A percentile compares a stretch with the other conserved stretches of the same genome.
Evolutionary conservation across 2,888 invertebrate genomes (phyloP).

Genomic region (Mayetiola destructor): DNA sequence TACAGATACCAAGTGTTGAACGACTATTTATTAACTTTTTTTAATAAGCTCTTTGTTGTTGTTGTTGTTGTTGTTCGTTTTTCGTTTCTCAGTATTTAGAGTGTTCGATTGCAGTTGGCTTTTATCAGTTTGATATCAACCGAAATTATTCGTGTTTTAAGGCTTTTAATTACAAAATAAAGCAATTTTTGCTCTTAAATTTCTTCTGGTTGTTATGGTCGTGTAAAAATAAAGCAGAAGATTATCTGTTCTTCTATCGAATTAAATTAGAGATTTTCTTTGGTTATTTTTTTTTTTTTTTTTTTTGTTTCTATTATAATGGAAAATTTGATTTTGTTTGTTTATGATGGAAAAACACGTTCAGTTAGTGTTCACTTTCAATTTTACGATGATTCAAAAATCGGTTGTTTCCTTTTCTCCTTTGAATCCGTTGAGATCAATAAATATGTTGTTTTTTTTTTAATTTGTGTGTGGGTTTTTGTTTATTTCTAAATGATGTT

Average conservation of each 20-base stretch:
- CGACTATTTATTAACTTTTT: slow-evolving; percentile 6
- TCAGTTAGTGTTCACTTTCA: too few relatives aligned
- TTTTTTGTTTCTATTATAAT: too few relatives aligned
- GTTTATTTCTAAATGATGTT: neutral
- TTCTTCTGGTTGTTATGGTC: too few relatives aligned
- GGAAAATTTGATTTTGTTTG: neutral
- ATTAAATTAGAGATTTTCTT: too few relatives aligned
- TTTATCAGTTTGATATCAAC: neutral
- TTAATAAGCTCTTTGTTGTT: slow-evolving; percentile 3
- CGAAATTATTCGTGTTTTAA: neutral
- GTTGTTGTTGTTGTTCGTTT: neutral
- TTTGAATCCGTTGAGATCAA: neutral
- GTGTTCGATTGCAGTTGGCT: neutral
- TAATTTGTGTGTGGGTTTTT: slow-evolving; percentile 2
- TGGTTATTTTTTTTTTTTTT: neutral
- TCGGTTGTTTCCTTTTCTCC: neutral
- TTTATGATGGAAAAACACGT: too few relatives aligned
- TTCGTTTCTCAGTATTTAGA: neutral
- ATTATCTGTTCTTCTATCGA: too few relatives aligned
- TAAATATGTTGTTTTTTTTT: neutral
- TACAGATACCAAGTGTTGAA: slow-evolving; percentile 21
- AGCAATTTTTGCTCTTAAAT: neutral
- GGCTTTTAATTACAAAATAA: too few relatives aligned
- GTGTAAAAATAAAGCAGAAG: too few relatives aligned
- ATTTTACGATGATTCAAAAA: too few relatives aligned